Conservation (phyloP, 2,888 invertebrate genomes). For the Aleiodes alternator region DNA sequence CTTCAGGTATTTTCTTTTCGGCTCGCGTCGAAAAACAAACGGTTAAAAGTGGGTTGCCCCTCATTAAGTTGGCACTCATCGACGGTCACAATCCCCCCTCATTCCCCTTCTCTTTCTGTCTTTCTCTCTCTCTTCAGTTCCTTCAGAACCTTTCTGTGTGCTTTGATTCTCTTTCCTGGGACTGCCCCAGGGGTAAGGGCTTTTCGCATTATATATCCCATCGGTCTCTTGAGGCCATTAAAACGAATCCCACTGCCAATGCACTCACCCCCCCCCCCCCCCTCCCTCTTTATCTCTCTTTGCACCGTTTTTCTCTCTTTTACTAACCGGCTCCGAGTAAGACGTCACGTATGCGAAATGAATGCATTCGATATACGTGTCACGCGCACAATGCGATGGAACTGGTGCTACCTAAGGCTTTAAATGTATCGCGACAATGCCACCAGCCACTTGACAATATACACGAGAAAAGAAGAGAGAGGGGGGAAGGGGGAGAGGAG, state of each 20-base stretch:
- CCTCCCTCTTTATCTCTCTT: not conserved
- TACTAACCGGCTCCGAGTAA: slow-evolving; percentile 58
- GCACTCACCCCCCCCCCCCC: slow-evolving; percentile 26
- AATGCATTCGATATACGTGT: slow-evolving; percentile 69
- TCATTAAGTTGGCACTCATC: slow-evolving; percentile 69
- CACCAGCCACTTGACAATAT: slow-evolving; percentile 23
- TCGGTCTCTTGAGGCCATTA: slow-evolving; percentile 62
- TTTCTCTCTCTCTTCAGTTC: slow-evolving; percentile 3
- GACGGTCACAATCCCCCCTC: slow-evolving; percentile 59
- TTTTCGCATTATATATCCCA: slow-evolving; percentile 54
- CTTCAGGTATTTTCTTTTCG: slow-evolving; percentile 55
- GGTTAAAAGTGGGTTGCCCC: slow-evolving; percentile 65
- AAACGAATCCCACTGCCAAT: slow-evolving; percentile 50
- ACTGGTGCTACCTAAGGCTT: slow-evolving; percentile 33
- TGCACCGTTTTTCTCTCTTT: slow-evolving; percentile 23
- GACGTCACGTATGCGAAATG: slow-evolving; percentile 68
- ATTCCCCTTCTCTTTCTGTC: slow-evolving; percentile 27
- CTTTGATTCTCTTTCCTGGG: slow-evolving; percentile 45
- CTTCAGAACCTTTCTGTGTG: slow-evolving; percentile 28
- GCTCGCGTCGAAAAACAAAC: slow-evolving; percentile 63
- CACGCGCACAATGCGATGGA: slow-evolving; percentile 47
- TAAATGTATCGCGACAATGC: slow-evolving; percentile 33
- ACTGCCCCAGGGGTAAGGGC: slow-evolving; percentile 57
- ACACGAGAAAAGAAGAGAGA: not conserved
- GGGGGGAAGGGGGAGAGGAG: too few relatives aligned